Base-by-base conservation (phyloP, 1,140 invertebrate species). In the Tetraneura akinire region DNA sequence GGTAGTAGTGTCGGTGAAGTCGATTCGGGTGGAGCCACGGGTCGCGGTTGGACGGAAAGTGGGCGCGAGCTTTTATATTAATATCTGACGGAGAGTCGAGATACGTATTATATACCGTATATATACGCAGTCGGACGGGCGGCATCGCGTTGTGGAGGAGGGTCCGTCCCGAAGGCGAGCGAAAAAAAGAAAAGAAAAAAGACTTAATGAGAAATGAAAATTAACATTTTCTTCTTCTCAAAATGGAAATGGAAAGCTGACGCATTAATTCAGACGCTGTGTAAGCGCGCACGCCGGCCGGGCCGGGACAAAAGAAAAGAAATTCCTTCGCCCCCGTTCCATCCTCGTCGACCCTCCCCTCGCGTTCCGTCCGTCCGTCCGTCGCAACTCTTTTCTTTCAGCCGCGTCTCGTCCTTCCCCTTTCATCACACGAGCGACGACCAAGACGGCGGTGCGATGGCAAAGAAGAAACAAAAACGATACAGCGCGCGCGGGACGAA, bases 151-250 rank as follows among this genome's bases (percentile, higher is more conserved):
- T 37, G 55, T 21, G 37, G 1, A 9, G 55, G 10, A 21, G 53
- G 55, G 74, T 78, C 74, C 74, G 55, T 78, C 60, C 23, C 55
- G 74, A 78, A 78, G 74, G 74, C 74, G 74, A 78, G 74, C 55
- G 74, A 78, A 78, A 78, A 78, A 78, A 62, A 78, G 74, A 78
- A 55, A 37, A 55, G 62, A 78, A 78, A 78, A 78, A 62, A 78
- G 74, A 78, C 74, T 78, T 78, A 78, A 78, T 78, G 74, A 78
- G 74, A 78, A 78, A 78, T 78, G 74, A 78, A 78, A 78, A 78
- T 78, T 78, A 78, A 78, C 74, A 78, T 78, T 78, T 78, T 78
- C 74, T 78, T 78, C 74, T 78, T 78, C 74, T 78, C 74, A 78
- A 78, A 78, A 78, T 78, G 74, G 74, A 78, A 78, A 78, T 78